Conservation (phyloP, 92 coral and sea anemone genomes). For the Virgularia gustaviana region DNA sequence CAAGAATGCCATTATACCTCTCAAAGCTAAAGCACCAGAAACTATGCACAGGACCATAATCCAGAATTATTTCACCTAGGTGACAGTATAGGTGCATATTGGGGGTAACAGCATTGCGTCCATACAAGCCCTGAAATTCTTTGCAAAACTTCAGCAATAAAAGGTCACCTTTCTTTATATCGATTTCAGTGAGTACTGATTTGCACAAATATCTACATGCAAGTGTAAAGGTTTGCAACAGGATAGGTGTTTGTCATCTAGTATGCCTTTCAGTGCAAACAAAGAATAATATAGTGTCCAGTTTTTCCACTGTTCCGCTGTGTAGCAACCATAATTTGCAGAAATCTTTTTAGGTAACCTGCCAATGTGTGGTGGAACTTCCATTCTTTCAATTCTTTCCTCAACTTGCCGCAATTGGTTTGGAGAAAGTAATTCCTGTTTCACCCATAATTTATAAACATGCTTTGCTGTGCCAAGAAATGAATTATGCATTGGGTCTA, state of each 20-base stretch:
- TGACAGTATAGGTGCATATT: constrained; percentile 62
- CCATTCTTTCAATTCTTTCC: constrained; percentile 23
- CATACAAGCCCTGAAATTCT: constrained; percentile 49
- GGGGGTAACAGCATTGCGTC: constrained; percentile 50
- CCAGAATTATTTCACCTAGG: constrained; percentile 49
- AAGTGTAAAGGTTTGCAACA: constrained; percentile 58
- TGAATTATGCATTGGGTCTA: constrained; percentile 75
- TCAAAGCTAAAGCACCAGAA: constrained; percentile 48
- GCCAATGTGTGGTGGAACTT: constrained; percentile 58
- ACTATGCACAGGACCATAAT: constrained; percentile 62
- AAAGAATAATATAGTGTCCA: constrained; percentile 68
- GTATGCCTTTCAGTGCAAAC: constrained; percentile 50
- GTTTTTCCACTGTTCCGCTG: constrained; percentile 62
- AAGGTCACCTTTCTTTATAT: constrained; percentile 44
- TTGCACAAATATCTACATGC: constrained; percentile 51
- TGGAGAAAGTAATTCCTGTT: constrained; percentile 45
- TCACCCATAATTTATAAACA: constrained; percentile 61
- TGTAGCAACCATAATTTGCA: constrained; percentile 52
- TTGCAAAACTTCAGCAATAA: constrained; percentile 56
- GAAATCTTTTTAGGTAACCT: constrained; percentile 52
- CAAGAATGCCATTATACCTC: constrained; percentile 57
- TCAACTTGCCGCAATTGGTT: constrained; percentile 42
- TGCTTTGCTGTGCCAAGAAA: constrained; percentile 63
- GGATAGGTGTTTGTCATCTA: constrained; percentile 52
- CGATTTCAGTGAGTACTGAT: constrained; percentile 27